Evolutionary conservation across 2,113 vertebrate species (phyloP), one percentile per base, ranked within the genome.

Genomic region (Saccopteryx leptura): DNA sequence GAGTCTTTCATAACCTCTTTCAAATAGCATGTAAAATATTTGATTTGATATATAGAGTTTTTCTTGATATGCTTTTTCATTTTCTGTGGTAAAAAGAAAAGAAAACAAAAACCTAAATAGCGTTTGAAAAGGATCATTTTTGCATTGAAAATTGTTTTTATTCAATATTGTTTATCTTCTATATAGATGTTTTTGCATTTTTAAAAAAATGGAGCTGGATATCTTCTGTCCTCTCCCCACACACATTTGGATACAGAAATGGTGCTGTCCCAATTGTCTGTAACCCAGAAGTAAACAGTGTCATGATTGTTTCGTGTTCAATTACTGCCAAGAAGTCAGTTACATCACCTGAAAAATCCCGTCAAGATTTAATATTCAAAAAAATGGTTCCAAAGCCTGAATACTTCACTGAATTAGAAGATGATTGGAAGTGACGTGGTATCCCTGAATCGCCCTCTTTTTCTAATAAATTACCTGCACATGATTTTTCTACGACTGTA

Each of bases 61-160:
- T 96, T 96, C 13, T 14, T 31, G 39, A n/a, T 66, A 80, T 4
- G 60, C 14, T 75, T 13, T 61, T 66, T 66, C 2, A 79, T 60
- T 85, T 96, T 96, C 28, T 61, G 24, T 50, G 17, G 4, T 52
- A 68, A 86, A 65, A 92, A 39, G 39, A 39, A 39, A 39, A 39
- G 39, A 39, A 39, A 39, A 39, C 39, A 39, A 39, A 39, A 66
- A 96, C 76, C 13, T 46, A 24, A 81, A 12, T 76, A 58, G 46
- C 56, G 65, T 96, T 93, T 92, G 33, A 90, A 75, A 90, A 61
- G 11, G n/a, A 63, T 78, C 89, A 58, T 87, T 94, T 96, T 96
- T 58, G 68, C 4, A 33, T 11, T 78, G 12, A 87, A 94, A 78
- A 26, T 94, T 92, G 8, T 69, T 97, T 54, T 54, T n/a, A 3